These are phyloP conservation scores for Lepidochrysops patricia DNA, from an alignment of 2,888 invertebrate species.

Conservation along the genomic window DNA sequence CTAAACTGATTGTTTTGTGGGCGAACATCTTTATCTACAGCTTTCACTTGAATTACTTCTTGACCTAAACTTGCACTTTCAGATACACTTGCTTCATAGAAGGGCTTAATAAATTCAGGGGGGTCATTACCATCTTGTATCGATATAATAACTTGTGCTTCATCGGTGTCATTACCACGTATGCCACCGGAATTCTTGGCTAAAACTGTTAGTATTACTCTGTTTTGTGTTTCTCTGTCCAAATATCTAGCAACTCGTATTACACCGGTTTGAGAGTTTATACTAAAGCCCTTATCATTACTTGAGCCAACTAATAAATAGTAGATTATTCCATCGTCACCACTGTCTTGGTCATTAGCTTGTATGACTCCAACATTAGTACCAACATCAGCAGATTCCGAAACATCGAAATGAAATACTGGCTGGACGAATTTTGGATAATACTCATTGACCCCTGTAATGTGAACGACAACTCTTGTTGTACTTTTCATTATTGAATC, in stretches of 20 bases:
- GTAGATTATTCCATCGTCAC: constrained; percentile 90
- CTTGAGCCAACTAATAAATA: constrained; percentile 95
- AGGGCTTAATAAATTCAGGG: constrained; percentile 87
- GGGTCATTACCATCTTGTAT: constrained; percentile 98
- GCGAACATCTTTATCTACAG: constrained; percentile 92
- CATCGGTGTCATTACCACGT: constrained; percentile 94
- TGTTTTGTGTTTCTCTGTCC: constrained; percentile 90
- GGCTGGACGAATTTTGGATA: constrained; percentile 91
- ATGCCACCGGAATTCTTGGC: constrained; percentile 97
- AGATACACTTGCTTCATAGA: constrained; percentile 85
- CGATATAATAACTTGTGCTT: constrained; percentile 93
- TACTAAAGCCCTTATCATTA: constrained; percentile 91
- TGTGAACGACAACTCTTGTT: constrained; percentile 81
- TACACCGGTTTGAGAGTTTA: constrained; percentile 88
- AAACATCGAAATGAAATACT: constrained; percentile 93
- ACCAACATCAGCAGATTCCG: constrained; percentile 91
- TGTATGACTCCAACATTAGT: constrained; percentile 89
- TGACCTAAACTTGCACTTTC: constrained; percentile 87
- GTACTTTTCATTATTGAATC: constrained; percentile 86
- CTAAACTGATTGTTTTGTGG: constrained; percentile 94
- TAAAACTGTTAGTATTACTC: constrained; percentile 91
- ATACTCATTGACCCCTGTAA: constrained; percentile 91
- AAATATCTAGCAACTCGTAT: constrained; percentile 87
- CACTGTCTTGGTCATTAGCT: constrained; percentile 92
- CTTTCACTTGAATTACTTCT: constrained; percentile 84